Base-by-base conservation (phyloP, 2,113 vertebrate genomes). In the Poicephalus meyeri region DNA sequence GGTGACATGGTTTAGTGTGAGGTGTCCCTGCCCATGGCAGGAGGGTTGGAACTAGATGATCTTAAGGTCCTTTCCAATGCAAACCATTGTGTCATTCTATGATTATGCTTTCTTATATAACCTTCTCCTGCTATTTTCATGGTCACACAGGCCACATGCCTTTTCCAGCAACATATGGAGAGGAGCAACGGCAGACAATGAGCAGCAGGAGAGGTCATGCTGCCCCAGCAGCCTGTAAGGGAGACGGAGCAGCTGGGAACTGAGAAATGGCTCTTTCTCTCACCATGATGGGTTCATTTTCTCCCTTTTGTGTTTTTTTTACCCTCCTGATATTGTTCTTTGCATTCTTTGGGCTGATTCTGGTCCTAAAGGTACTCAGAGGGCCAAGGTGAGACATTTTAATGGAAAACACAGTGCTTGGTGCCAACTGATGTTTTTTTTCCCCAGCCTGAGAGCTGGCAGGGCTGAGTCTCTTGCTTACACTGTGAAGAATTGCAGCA, bases 391-490 rank as follows among this genome's bases (percentile, higher is more conserved):
- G 47, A 28, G 64, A 31, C 2, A 3, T 61, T 41, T 52, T 5
- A 74, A 16, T 42, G 29, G 13, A 6, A 7, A 68, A 80, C 58
- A 78, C 80, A 16, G 31, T 74, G 26, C 4, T 53, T 80, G n/a
- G 23, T 80, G 44, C 39, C 61, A 56, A 31, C 26, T 24, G 39
- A 64, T 78, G 8, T 1, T 2, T 20, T 41, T 80, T 80, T 71
- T 3, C 3, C 31, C 10, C 78, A 56, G 50, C 24, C 56, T 84
- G 20, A 26, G 39, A 83, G 25, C 50, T 97, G 96, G 96, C 97
- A 96, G 89, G 47, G 53, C 69, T 58, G 47, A 95, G 73, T 13
- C 52, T 91, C 92, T 96, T 96, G 96, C 95, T 97, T 97, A 95
- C 65, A 53, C 87, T 91, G 89, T 60, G 80, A 97, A 94, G 85